Evolutionary conservation across 2,888 invertebrate genomes (phyloP), one percentile per base, ranked within the genome.

Genomic region (Timema cristinae): DNA sequence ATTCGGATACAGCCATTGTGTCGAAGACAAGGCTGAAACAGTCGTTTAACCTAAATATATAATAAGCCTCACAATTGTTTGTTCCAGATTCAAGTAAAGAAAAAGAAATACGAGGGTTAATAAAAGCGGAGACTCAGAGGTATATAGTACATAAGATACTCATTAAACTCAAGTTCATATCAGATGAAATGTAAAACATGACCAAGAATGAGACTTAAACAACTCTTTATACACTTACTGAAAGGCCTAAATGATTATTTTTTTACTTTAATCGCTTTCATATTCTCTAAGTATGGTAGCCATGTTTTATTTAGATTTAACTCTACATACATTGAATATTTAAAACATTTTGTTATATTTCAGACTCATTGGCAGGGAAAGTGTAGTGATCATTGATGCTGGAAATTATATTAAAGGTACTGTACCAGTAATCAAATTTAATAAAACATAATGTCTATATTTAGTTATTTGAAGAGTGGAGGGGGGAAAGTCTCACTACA

Each of bases 381-480:
- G 90, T 80, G 86, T 98, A 8, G 90, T 97, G 13, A 95, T 98
- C 78, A 84, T 97, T 71, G 98, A 98, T 83, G 93, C 92, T 0
- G 88, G 92, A 73, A 98, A 98, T 84, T 98, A 98, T 80, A 98
- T 98, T 51, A 98, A 98, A 90, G 95, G 93, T 89, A 49, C 50
- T 16, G 11, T 32, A 6, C 6, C 11, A 8, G 16, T 16, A 15
- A 49, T 7, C 15, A 63, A 7, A 13, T 49, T 69, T 61, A 7
- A 10, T 10, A 59, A 15, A 13, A 32, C 32, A 32, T n/a, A n/a
- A n/a, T 32, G 32, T 32, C 32, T 32, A 32, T 32, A 32, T 32
- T 32, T 32, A 32, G 32, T 4, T 32, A 32, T 32, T 32, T 32
- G 32, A 32, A 4, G 32, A 32, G 32, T 32, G 32, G 32, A 32